Evolutionary conservation across 1,140 invertebrate species (phyloP).

Genomic region (Neuroterus valhalla): DNA sequence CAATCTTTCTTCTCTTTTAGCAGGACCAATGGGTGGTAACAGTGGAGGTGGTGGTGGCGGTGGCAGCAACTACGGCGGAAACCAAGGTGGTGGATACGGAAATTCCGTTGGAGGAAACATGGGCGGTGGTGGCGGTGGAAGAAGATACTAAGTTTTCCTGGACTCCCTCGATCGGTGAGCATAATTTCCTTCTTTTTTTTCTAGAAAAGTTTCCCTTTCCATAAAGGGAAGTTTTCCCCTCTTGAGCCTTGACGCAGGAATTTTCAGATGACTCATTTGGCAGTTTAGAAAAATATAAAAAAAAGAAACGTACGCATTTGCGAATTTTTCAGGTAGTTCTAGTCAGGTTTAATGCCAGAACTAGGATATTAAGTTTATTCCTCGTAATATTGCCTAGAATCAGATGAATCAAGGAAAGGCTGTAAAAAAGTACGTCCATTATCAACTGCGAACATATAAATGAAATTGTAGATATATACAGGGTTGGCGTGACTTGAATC

Average conservation of each 20-base stretch:
- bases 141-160: slow-evolving; percentile 64
- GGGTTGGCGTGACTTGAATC: slow-evolving; percentile 37
- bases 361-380: too few species aligned
- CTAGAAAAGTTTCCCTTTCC: not conserved
- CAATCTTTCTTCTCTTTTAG: slow-evolving; percentile 31
- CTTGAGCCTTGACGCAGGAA: too few species aligned
- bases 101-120: slow-evolving; percentile 66
- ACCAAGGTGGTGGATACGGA: slow-evolving; percentile 70
- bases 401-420: too few species aligned
- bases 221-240: not conserved
- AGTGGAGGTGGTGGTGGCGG: slow-evolving; percentile 76
- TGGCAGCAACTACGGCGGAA: slow-evolving; percentile 68
- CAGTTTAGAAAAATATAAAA: too few species aligned
- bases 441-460: not conserved
- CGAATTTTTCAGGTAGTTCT: too few species aligned
- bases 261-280: too few species aligned
- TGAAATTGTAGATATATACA: slow-evolving; percentile 21
- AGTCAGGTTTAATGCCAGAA: too few species aligned
- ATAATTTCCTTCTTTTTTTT: slow-evolving; percentile 14
- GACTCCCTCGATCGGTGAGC: slow-evolving; percentile 64
- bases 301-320: too few species aligned
- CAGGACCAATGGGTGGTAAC: slow-evolving; percentile 66
- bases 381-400: too few species aligned
- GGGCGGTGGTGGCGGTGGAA: slow-evolving; percentile 64
- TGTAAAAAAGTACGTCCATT: too few species aligned